Evolutionary conservation across 2,797 vertebrate species (phyloP), one percentile per base, ranked within the genome.

Genomic region (Mus minutoides): DNA sequence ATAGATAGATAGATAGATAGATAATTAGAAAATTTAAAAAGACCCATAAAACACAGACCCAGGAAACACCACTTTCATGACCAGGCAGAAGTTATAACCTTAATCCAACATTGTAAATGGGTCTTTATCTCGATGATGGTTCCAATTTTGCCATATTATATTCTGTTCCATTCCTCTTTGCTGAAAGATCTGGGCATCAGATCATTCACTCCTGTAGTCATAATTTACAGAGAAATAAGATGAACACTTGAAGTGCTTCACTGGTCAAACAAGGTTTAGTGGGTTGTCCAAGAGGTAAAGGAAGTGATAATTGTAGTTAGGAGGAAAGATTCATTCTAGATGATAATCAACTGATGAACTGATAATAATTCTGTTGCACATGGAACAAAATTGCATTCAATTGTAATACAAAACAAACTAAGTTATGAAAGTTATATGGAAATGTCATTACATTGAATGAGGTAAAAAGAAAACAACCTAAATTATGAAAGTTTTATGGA

Each of bases 41-140:
- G 43, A 49, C 1, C 14, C n/a, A 76, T 16, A 34, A 2, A 31
- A 31, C 17, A 34, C 16, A 49, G 1, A 46, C 0, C 19, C 22
- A 10, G 2, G 9, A 6, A 22, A 37, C 17, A 2, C 14, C 9
- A 54, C 6, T 3, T n/a, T 17, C 19, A 8, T 22, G 19, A 2
- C 9, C 13, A 26, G 16, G 21, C 9, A 46, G 56, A 67, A 62
- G 11, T 6, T 16, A 4, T 13, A 4, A 31, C 16, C 2, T 0
- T 1, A 58, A 21, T 46, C 31, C 46, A 31, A 7, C 1, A 17
- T 2, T 16, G 0, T 9, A 29, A 54, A 46, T 0, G 6, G n/a
- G 0, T 3, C 11, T 49, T 34, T 16, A 11, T 34, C n/a, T 3
- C 10, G 7, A 17, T 3, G 7, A 19, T 13, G 40, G 4, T 17